Base-by-base conservation (phyloP, 2,797 vertebrate species). In the Propithecus deckenii region DNA sequence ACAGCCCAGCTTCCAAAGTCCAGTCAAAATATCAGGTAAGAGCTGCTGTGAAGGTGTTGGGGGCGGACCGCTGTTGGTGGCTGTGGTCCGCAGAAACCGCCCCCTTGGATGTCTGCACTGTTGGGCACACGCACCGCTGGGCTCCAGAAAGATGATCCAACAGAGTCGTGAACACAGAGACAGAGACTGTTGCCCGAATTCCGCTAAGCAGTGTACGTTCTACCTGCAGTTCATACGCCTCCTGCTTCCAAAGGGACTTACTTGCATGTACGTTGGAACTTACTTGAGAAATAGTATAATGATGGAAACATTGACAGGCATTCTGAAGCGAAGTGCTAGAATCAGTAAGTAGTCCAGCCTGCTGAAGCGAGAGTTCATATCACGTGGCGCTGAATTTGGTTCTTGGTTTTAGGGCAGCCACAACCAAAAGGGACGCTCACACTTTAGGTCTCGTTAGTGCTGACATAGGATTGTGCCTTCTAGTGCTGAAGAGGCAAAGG, bases 21-120 rank as follows among this genome's bases (percentile, higher is more conserved):
- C 99, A 4, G 99, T 99, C 97, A 99, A 99, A 98, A 99, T 99
- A 98, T 99, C 99, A 98, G 99, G 99, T 99, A 94, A 98, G 98
- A 92, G n/a, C 91, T 50, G 0, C 28, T 0, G 17, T 7, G 41
- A 15, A 52, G 46, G 72, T 0, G 4, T 11, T 7, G 28, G 22
- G 5, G 5, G 1, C 2, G 25, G 11, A 12, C 55, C 6, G 18
- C 20, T 7, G 9, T 22, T 22, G 14, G 0, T 7, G n/a, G 17
- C 23, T 4, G 0, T 11, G 28, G 5, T 63, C 1, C 22, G 55
- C 6, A 1, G 88, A 74, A 46, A 11, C 13, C 38, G 23, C 65
- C 14, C 35, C 0, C 20, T 3, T 22, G 7, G 4, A 7, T 11
- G 6, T 18, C 63, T 69, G 0, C 0, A 0, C 12, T 22, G 3